Evolutionary conservation across 2,888 invertebrate genomes (phyloP).

Genomic region (Pollenia griseotomentosa): DNA sequence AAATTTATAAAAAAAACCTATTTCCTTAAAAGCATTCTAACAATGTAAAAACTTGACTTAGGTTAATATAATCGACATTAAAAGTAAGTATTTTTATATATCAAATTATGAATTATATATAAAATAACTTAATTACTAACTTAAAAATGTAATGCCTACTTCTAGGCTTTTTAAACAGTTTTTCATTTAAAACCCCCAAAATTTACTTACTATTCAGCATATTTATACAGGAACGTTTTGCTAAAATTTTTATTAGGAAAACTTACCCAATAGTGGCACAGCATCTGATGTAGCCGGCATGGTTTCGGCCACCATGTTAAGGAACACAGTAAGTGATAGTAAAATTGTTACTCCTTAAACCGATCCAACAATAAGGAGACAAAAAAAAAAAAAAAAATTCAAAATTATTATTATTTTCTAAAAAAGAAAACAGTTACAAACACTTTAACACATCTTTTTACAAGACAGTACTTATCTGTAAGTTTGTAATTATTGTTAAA

Average conservation of each 20-base stretch:
- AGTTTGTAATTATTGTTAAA: constrained; percentile 24
- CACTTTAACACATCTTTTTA: not conserved
- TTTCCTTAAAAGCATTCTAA: too few relatives aligned
- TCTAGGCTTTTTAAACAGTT: constrained; percentile 12
- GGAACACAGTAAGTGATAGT: constrained; percentile 98
- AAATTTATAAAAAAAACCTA: too few relatives aligned
- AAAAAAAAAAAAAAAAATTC: constrained; percentile 12
- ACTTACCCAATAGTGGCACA: constrained; percentile 92
- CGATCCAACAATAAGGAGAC: not conserved
- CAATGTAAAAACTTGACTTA: too few relatives aligned
- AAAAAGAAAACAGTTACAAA: not conserved
- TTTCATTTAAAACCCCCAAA: not conserved
- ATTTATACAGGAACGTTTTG: not conserved
- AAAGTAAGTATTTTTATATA: not conserved
- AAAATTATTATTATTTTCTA: constrained; percentile 9
- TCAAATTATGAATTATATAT: not conserved
- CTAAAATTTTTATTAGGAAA: constrained; percentile 24
- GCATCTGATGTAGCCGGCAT: constrained; percentile 99
- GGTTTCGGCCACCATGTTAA: constrained; percentile 99
- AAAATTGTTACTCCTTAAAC: constrained; percentile 96
- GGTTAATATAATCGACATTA: too few relatives aligned
- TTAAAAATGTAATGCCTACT: constrained; percentile 41
- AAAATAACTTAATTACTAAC: constrained; percentile 9
- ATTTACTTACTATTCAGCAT: constrained; percentile 49
- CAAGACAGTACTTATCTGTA: constrained; percentile 61